Evolutionary conservation across 2,113 vertebrate species (phyloP), one percentile per base, ranked within the genome.

Genomic region (Etheostoma cragini): DNA sequence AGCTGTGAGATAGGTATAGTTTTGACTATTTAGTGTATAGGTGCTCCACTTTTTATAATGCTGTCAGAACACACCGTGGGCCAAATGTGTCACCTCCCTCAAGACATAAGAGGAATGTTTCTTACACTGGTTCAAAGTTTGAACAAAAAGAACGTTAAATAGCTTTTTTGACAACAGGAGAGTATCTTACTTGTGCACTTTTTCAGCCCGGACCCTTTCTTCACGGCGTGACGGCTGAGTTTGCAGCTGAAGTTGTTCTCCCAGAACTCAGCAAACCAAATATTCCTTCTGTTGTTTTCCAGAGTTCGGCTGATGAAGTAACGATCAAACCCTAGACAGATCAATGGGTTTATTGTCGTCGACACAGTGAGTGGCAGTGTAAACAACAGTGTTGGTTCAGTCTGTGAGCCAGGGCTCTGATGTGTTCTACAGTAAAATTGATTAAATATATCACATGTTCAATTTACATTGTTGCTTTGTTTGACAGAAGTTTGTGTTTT

Each of bases 221-320:
- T 95, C 87, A 90, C 82, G 16, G 86, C 95, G 3, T 96, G 95
- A 6, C 95, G 93, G 84, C 94, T 97, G 83, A 98, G 95, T 78
- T 96, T 97, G 91, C 97, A 98, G 87, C 92, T 96, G 90, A 98
- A 98, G 89, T 96, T 95, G 84, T 96, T 95, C 88, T 96, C 95
- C 95, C 95, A 96, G 90, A 96, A 96, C 87, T 96, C 95, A 0
- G 95, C 95, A 61, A 96, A 96, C 95, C 95, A 96, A 84, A 96
- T 95, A 91, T 96, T 96, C 72, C 95, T 92, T 90, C 95, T 93
- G 93, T 96, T 96, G 93, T 96, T 96, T 69, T 96, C 95, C 85
- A 96, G 87, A 2, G 94, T 95, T 42, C 95, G 94, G 80, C 94
- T 95, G 89, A 93, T 95, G 93, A 96, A 96, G 89, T 96, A 96